Evolutionary conservation across 2,888 invertebrate species (phyloP), one percentile per base, ranked within the genome.

Genomic region (Metalampra italica): DNA sequence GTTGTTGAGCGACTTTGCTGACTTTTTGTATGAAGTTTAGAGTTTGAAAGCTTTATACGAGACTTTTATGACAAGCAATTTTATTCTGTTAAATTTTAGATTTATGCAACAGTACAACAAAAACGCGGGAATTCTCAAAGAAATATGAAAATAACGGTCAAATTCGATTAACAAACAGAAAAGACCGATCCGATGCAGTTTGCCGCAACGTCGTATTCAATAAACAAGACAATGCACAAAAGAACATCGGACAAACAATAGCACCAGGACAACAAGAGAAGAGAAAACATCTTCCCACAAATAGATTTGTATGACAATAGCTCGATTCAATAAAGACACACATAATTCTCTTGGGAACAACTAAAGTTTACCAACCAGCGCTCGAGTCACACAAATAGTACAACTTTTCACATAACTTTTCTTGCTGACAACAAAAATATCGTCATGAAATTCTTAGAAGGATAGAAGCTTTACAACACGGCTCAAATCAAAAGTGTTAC

Each of bases 301-400:
- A 50, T 46, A 43, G 37, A 50, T 50, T 50, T 46, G 50, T 50
- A 46, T 47, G 47, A 50, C 50, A 50, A 50, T 43, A 34, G 43
- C 29, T 40, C 47, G 41, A 50, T 47, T 50, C 40, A 50, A 50
- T 50, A 50, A 44, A 39, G 15, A 40, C 46, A 47, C 34, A 47
- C 50, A 38, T 38, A 43, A 50, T 50, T 15, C 50, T 15, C 39
- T 13, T 4, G 34, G 46, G 46, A 43, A n/a, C 47, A 32, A 46
- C 46, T 9, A 46, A 50, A 49, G 43, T 43, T 30, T 11, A 43
- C 30, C 29, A n/a, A 8, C 8, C 45, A 13, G 43, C 43, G 43
- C 39, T 7, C 37, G n/a, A 29, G 39, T 29, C 12, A 14, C 47
- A 34, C 43, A 42, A 43, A 43, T 47, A 30, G 42, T 36, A 29